Evolutionary conservation across 2,888 invertebrate genomes (phyloP).

Genomic region (Galeruca laticollis): DNA sequence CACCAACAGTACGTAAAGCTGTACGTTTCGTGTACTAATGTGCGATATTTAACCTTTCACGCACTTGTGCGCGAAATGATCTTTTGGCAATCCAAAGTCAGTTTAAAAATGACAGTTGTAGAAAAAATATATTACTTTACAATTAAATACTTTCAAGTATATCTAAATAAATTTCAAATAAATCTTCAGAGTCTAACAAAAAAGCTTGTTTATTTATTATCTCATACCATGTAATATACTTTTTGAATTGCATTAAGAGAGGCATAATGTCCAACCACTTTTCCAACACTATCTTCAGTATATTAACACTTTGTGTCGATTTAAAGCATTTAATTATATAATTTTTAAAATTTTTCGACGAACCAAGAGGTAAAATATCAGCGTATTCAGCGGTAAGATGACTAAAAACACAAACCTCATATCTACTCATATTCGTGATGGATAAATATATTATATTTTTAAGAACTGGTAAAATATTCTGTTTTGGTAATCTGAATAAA

Average conservation of each 20-base stretch:
- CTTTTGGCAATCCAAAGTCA: too few species aligned
- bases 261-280: constrained; percentile 36
- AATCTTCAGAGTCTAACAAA: constrained; percentile 33
- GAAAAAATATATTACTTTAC: not conserved
- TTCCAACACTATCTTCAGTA: constrained; percentile 12
- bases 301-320: not conserved
- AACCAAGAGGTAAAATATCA: not conserved
- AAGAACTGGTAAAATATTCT: not conserved
- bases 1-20: too few species aligned
- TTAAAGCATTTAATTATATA: constrained; percentile 3
- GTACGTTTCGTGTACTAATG: too few species aligned
- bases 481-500: constrained; percentile 7
- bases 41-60: too few species aligned
- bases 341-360: constrained; percentile 8
- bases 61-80: too few species aligned
- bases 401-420: constrained; percentile 14
- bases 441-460: constrained; percentile 29
- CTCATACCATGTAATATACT: constrained; percentile 22
- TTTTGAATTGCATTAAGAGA: constrained; percentile 27
- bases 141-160: not conserved
- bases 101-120: too few species aligned
- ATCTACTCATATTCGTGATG: constrained; percentile 22
- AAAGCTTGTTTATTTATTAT: constrained; percentile 23
- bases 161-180: constrained; percentile 32
- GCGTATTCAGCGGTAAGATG: not conserved